Percentiles rank a stretch among this genome's conserved stretches.
Evolutionary conservation across 2,888 invertebrate species (phyloP).

Genomic region (Mallateleia sp.): DNA sequence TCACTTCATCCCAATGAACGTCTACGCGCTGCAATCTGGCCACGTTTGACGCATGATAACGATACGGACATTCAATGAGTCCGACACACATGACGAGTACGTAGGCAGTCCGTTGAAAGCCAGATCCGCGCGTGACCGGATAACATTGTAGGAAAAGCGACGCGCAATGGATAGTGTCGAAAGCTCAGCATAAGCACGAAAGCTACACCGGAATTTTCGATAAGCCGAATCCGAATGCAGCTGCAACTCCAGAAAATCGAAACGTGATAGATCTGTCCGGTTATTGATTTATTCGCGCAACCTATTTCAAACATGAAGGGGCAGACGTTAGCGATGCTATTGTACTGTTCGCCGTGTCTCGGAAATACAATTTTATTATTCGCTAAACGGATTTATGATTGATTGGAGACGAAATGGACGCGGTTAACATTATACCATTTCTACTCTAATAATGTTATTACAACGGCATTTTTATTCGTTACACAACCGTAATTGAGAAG

Average conservation of each 20-base stretch:
- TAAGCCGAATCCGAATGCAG: slow-evolving; percentile 77
- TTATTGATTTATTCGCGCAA: slow-evolving; percentile 74
- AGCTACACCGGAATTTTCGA: slow-evolving; percentile 75
- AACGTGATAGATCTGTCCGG: slow-evolving; percentile 72
- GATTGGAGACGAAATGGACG: neutral
- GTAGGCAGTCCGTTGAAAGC: slow-evolving; percentile 79
- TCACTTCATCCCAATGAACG: slow-evolving; percentile 67
- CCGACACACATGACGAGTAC: slow-evolving; percentile 75
- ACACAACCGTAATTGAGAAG: neutral
- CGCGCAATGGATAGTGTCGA: slow-evolving; percentile 77
- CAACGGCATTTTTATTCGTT: neutral
- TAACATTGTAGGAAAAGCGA: slow-evolving; percentile 79
- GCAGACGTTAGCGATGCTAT: slow-evolving; percentile 30
- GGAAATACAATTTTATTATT: slow-evolving; percentile 25
- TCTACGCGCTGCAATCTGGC: slow-evolving; percentile 68
- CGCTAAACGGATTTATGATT: neutral
- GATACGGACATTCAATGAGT: slow-evolving; percentile 73
- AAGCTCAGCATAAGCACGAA: slow-evolving; percentile 79
- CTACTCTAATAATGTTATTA: neutral
- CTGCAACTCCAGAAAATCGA: slow-evolving; percentile 78
- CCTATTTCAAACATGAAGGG: slow-evolving; percentile 41
- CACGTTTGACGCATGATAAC: slow-evolving; percentile 72
- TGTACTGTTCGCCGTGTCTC: slow-evolving; percentile 2
- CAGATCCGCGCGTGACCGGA: slow-evolving; percentile 81
- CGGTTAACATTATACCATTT: neutral